phyloP scores from a whole-genome alignment of 1,140 invertebrate species.

The Trichonephila inaurata region DNA sequence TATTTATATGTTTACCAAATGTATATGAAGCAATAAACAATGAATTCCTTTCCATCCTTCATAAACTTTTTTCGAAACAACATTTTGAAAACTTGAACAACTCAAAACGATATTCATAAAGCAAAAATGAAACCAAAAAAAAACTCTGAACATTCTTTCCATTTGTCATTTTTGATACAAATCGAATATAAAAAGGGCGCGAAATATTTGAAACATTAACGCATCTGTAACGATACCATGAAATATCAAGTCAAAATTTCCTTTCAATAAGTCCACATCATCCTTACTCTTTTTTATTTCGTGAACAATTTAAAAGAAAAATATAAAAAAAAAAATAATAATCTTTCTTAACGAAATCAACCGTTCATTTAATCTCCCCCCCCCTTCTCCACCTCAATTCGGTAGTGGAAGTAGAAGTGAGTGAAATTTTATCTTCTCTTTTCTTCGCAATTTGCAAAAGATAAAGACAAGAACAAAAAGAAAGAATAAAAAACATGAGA shows the following conservation, averaged over 20 bases:
- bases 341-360: constrained; percentile 59
- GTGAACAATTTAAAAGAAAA: not conserved
- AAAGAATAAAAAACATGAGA: constrained; percentile 39
- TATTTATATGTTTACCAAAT: too few species aligned
- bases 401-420: constrained; percentile 45
- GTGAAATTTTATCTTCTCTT: constrained; percentile 68
- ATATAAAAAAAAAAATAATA: not conserved
- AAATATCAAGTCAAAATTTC: constrained; percentile 58
- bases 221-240: constrained; percentile 54
- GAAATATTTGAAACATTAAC: constrained; percentile 67
- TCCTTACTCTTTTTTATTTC: constrained; percentile 4
- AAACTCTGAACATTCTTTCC: not conserved
- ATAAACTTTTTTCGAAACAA: not conserved
- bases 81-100: too few species aligned
- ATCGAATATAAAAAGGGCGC: not conserved
- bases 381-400: not conserved
- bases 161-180: not conserved
- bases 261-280: constrained; percentile 51
- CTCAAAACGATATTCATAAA: not conserved
- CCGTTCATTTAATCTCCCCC: not conserved
- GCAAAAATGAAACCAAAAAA: not conserved
- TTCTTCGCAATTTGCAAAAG: constrained; percentile 73
- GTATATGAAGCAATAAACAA: not conserved
- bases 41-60: not conserved
- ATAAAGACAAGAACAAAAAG: constrained; percentile 68